phyloP scores from a whole-genome alignment of 2,888 invertebrate species.

The Parascotia fuliginaria region DNA sequence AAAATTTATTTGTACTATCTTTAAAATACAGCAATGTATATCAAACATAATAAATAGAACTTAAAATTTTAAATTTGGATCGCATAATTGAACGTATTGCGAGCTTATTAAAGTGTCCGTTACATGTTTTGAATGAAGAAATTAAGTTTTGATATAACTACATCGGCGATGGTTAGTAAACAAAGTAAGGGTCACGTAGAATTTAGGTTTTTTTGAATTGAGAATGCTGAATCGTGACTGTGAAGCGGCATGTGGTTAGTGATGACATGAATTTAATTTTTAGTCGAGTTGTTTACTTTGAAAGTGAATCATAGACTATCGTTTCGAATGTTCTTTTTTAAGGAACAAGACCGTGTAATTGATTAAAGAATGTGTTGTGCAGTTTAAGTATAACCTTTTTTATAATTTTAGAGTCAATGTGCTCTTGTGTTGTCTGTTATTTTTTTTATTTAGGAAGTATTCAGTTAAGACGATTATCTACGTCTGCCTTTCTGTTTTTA shows the following conservation, averaged over 20 bases:
- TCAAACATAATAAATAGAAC: background rate
- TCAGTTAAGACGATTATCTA: too few relatives aligned
- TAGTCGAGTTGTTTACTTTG: slow-evolving; percentile 26
- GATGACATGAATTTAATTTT: slow-evolving; percentile 25
- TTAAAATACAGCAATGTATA: background rate
- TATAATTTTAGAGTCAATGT: background rate
- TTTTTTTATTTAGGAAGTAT: background rate
- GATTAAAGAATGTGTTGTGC: background rate
- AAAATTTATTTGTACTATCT: rapidly evolving
- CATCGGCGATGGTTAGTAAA: background rate
- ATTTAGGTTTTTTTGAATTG: slow-evolving; percentile 1
- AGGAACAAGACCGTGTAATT: background rate
- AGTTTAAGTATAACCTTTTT: background rate
- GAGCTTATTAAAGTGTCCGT: background rate
- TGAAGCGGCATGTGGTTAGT: slow-evolving; percentile 19
- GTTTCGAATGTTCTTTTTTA: slow-evolving; percentile 4
- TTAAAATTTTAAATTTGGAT: slow-evolving; percentile 15
- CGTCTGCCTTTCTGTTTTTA: too few relatives aligned
- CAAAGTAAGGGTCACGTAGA: background rate
- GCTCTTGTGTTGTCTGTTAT: background rate
- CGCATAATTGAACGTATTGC: background rate
- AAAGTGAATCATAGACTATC: slow-evolving; percentile 24
- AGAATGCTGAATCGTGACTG: slow-evolving; percentile 28
- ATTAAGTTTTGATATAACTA: background rate
- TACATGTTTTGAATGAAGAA: background rate